Percentiles rank a stretch among this genome's conserved stretches.
Evolutionary conservation across 2,888 invertebrate genomes (phyloP).

Genomic region (Pristionchus entomophagus): DNA sequence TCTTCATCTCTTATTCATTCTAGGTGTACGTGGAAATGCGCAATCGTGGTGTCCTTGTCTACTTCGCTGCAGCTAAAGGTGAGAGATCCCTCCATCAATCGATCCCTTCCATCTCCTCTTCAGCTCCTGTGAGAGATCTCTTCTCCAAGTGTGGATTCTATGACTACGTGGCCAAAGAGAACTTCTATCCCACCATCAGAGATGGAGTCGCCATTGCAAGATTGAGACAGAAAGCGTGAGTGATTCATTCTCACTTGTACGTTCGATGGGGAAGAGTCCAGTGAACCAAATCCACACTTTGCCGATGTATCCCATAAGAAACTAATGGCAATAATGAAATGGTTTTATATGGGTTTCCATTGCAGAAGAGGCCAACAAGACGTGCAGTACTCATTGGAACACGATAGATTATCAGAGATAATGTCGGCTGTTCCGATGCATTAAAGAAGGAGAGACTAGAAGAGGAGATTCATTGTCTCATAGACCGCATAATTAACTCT

Average conservation of each 20-base stretch:
- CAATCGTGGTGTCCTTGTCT: slow-evolving; percentile 68
- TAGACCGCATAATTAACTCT: background rate
- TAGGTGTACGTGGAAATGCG: slow-evolving; percentile 66
- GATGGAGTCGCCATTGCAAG: slow-evolving; percentile 73
- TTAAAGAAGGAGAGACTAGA: no score
- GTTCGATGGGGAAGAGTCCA: no score
- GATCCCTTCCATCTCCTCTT: background rate
- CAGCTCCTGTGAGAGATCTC: slow-evolving; percentile 72
- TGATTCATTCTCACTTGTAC: background rate
- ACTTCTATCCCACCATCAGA: slow-evolving; percentile 74
- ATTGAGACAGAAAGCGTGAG: slow-evolving; percentile 57
- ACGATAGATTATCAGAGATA: slow-evolving; percentile 60
- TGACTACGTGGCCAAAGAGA: slow-evolving; percentile 70
- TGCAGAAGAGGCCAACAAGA: slow-evolving; percentile 42
- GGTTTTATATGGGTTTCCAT: no score
- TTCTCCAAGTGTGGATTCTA: slow-evolving; percentile 72
- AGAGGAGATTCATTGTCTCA: no score
- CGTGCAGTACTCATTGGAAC: slow-evolving; percentile 55
- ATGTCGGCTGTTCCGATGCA: slow-evolving; percentile 59
- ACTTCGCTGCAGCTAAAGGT: slow-evolving; percentile 74
- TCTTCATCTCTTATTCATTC: no score
- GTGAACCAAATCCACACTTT: no score
- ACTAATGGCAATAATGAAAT: no score
- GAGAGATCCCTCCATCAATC: background rate
- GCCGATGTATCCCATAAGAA: no score